phyloP scores from a whole-genome alignment of 2,797 vertebrate genomes.

The Tarsius wallacei region DNA sequence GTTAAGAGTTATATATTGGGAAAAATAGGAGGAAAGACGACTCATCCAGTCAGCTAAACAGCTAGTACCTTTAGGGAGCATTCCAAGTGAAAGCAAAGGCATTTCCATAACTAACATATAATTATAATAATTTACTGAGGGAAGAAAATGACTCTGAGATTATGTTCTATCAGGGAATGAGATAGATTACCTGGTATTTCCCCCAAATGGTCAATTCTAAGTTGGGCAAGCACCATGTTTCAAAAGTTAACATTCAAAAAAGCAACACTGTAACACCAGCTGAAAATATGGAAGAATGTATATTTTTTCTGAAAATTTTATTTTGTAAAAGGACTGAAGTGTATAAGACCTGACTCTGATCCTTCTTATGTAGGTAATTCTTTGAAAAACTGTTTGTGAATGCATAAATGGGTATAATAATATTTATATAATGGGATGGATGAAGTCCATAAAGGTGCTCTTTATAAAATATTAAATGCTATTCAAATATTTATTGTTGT shows the following conservation, averaged over 20 bases:
- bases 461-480: background rate
- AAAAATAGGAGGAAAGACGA: background rate
- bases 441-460: background rate
- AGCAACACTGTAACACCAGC: background rate
- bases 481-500: background rate
- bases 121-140: background rate
- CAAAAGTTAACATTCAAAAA: constrained; percentile 21
- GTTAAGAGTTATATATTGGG: background rate
- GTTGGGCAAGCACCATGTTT: background rate
- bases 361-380: background rate
- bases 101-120: background rate
- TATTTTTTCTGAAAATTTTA: background rate
- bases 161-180: background rate
- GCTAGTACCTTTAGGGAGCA: background rate
- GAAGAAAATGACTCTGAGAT: background rate
- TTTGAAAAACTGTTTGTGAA: background rate
- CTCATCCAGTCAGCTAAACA: background rate
- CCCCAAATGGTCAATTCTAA: background rate
- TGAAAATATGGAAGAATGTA: background rate
- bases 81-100: background rate
- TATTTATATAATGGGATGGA: background rate
- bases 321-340: background rate
- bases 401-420: background rate
- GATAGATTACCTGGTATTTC: background rate
- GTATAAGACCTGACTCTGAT: background rate